phyloP scores from a whole-genome alignment of 1,140 invertebrate species.

The Drosophila azteca region DNA sequence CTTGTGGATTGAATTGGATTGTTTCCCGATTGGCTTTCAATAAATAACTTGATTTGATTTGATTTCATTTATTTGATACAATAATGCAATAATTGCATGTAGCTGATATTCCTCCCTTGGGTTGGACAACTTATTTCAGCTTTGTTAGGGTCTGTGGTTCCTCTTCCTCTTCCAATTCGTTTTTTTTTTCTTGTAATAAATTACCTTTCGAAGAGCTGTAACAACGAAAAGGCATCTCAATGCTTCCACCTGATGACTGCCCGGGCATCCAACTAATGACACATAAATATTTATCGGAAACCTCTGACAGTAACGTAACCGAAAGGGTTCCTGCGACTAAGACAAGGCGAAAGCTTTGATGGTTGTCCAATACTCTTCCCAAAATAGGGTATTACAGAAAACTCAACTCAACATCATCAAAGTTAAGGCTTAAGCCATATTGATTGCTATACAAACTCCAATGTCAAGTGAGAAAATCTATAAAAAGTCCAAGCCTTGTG shows the following conservation, averaged over 20 bases:
- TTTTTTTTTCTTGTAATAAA: conserved; percentile 16
- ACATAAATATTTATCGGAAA: conserved; percentile 74
- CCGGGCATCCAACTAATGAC: conserved; percentile 67
- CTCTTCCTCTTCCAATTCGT: neutral
- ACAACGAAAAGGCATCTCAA: conserved; percentile 57
- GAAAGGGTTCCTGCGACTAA: conserved; percentile 63
- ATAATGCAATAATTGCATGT: no score
- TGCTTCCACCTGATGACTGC: conserved; percentile 66
- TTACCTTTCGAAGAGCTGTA: conserved; percentile 3
- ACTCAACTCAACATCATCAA: no score
- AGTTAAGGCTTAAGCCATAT: no score
- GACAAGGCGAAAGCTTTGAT: conserved; percentile 58
- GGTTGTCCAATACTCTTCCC: neutral
- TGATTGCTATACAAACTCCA: no score
- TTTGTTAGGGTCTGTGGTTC: neutral
- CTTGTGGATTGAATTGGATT: no score
- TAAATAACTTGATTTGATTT: no score
- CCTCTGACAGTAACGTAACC: conserved; percentile 45
- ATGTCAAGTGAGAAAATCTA: no score
- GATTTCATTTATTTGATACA: no score
- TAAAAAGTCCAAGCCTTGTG: no score
- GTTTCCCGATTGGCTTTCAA: no score
- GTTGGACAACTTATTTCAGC: no score
- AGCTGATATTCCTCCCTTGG: no score
- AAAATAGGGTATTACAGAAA: neutral